A percentile compares a stretch with the other conserved stretches of the same genome.
These are phyloP conservation scores for Pyrgilauda ruficollis DNA, from an alignment of 2,113 vertebrate genomes.

Conservation along the genomic window DNA sequence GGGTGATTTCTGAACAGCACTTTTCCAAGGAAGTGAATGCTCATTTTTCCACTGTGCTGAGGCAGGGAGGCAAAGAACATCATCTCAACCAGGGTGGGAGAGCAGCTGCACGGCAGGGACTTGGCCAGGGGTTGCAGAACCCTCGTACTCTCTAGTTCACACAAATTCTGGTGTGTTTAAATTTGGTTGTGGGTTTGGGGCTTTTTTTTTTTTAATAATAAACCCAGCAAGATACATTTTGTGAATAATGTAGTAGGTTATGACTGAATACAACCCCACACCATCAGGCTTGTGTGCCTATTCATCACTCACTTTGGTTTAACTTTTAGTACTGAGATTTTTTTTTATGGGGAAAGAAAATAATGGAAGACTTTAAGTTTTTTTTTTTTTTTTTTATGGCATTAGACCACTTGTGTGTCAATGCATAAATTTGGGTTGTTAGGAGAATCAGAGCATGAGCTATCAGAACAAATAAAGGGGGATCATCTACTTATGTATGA, in stretches of 20 bases:
- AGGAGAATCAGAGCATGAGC: background rate
- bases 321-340: background rate
- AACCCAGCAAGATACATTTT: background rate
- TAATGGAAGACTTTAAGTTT: background rate
- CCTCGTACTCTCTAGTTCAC: background rate
- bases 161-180: background rate
- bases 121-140: background rate
- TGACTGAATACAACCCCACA: background rate
- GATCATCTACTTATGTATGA: background rate
- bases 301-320: background rate
- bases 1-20: background rate
- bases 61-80: background rate
- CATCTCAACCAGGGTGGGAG: background rate
- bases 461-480: background rate
- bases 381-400: background rate
- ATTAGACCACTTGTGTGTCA: background rate
- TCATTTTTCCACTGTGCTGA: background rate
- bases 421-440: rapidly evolving
- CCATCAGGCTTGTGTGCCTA: rapidly evolving
- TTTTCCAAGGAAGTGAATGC: background rate
- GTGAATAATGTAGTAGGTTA: background rate
- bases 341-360: background rate
- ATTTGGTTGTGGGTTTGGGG: background rate
- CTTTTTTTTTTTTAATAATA: background rate
- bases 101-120: background rate